Evolutionary conservation across 2,797 vertebrate species (phyloP).

Genomic region (Tokudaia tokunoshimensis): DNA sequence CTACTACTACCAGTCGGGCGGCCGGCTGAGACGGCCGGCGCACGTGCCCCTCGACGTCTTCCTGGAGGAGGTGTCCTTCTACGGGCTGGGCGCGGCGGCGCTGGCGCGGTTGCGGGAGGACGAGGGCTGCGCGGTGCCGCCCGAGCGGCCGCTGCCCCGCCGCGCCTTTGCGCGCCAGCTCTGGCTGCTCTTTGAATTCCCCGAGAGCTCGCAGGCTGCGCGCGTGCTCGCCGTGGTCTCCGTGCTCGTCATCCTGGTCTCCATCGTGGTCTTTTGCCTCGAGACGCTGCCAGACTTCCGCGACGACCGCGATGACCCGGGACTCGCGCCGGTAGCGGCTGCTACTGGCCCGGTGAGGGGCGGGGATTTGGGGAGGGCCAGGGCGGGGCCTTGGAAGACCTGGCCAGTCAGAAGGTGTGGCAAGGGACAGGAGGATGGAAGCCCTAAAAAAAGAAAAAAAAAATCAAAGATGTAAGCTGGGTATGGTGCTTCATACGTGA

Average conservation of each 20-base stretch:
- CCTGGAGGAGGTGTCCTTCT: constrained; percentile 96
- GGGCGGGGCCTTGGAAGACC: neutral
- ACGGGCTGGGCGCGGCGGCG: constrained; percentile 93
- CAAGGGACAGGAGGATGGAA: neutral
- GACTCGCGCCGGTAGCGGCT: constrained; percentile 67
- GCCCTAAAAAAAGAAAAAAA: neutral
- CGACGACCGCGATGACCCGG: constrained; percentile 88
- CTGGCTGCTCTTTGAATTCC: constrained; percentile 97
- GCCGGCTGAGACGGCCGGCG: constrained; percentile 92
- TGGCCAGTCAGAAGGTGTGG: neutral
- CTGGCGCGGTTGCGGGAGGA: constrained; percentile 94
- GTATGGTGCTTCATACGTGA: neutral
- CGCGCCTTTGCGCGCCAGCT: constrained; percentile 90
- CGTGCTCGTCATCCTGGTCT: constrained; percentile 96
- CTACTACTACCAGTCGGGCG: constrained; percentile 97
- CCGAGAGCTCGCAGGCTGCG: constrained; percentile 94
- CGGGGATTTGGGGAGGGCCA: neutral
- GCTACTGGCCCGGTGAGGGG: constrained; percentile 69
- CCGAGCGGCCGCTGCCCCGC: constrained; percentile 90
- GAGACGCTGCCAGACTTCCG: constrained; percentile 97
- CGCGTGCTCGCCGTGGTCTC: constrained; percentile 95
- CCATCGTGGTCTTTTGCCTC: constrained; percentile 97
- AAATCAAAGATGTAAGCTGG: neutral
- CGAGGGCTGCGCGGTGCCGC: constrained; percentile 93
- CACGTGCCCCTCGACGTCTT: constrained; percentile 96